Evolutionary conservation across 1,140 invertebrate genomes (phyloP).

Genomic region (Nasonia longicornis): DNA sequence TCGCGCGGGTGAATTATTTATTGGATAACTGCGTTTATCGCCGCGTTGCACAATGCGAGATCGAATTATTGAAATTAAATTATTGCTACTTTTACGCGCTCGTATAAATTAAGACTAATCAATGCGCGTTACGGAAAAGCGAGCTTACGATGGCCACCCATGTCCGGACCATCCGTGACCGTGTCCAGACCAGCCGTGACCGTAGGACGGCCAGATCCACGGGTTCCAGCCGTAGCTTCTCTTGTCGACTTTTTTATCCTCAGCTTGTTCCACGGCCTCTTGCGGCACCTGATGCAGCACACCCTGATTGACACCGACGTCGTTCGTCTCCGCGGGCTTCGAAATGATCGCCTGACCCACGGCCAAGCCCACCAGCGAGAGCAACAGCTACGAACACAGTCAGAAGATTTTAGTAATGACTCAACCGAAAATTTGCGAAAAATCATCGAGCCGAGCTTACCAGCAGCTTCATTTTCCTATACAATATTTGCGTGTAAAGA

Average conservation of each 20-base stretch:
- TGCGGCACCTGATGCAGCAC: slow-evolving; percentile 26
- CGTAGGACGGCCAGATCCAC: slow-evolving; percentile 15
- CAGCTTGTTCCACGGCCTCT: slow-evolving; percentile 19
- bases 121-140: too few species aligned
- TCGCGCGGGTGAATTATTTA: not conserved
- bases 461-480: slow-evolving; percentile 56
- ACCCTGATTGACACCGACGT: slow-evolving; percentile 30
- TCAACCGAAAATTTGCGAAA: not conserved
- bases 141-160: slow-evolving; percentile 2
- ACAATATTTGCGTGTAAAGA: not conserved
- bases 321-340: slow-evolving; percentile 44
- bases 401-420: not conserved
- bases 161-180: not conserved
- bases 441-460: slow-evolving; percentile 49
- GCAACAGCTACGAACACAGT: slow-evolving; percentile 45
- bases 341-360: slow-evolving; percentile 37
- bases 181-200: slow-evolving; percentile 6
- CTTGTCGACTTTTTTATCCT: slow-evolving; percentile 55
- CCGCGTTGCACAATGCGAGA: not conserved
- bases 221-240: slow-evolving; percentile 50
- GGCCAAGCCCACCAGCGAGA: slow-evolving; percentile 50
- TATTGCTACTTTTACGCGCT: too few species aligned
- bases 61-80: not conserved
- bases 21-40: not conserved
- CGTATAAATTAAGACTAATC: too few species aligned